phyloP scores from a whole-genome alignment of 2,113 vertebrate genomes.

The Epinephelus moara region DNA sequence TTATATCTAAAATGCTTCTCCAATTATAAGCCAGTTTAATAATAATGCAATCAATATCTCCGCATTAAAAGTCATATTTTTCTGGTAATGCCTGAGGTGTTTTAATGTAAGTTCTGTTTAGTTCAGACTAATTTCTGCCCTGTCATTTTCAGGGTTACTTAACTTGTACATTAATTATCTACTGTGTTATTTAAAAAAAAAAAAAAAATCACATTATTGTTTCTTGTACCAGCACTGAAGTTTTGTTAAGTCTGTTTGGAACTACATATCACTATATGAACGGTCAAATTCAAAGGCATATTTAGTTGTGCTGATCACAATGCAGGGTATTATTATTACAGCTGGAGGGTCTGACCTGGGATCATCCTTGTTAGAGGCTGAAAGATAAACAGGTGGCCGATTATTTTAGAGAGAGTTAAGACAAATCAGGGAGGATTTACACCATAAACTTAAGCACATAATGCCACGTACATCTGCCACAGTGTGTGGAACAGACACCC shows the following conservation, averaged over 20 bases:
- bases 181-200: neutral
- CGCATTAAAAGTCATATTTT: neutral
- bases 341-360: neutral
- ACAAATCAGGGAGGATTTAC: neutral
- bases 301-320: no score
- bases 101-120: neutral
- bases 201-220: no score
- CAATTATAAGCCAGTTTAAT: no score
- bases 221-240: neutral
- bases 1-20: no score
- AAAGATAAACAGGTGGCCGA: neutral
- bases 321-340: neutral
- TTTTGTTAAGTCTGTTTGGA: neutral
- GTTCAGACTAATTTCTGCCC: neutral
- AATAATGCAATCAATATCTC: neutral
- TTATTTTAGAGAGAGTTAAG: constrained; percentile 1
- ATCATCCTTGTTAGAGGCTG: neutral
- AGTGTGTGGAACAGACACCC: constrained; percentile 3
- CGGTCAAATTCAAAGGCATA: neutral
- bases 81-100: neutral
- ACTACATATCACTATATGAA: neutral
- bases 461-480: neutral
- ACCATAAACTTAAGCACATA: neutral
- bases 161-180: neutral
- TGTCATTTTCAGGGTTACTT: neutral